Evolutionary conservation across 2,113 vertebrate species (phyloP), one percentile per base, ranked within the genome.

Genomic region (Carollia perspicillata): DNA sequence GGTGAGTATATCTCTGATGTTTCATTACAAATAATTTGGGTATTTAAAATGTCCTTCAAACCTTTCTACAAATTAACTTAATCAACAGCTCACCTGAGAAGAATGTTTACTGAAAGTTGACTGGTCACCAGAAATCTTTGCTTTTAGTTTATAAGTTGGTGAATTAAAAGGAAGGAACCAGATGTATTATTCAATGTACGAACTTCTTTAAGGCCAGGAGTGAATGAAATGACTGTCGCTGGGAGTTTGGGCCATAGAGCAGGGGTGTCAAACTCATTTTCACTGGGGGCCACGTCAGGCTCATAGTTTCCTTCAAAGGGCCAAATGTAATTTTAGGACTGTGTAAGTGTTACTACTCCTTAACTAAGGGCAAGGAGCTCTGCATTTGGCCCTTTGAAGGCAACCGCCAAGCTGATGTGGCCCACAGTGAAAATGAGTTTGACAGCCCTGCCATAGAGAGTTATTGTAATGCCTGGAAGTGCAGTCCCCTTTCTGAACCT

Each of bases 31-130:
- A 65, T 92, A 89, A 81, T 44, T n/a, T 16, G 47, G 20, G 6
- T 47, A 60, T 55, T 88, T 10, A n/a, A 87, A 90, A 44, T 90
- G 8, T 5, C 3, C 47, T 79, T 94, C 60, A 40, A 90, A 26
- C 49, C 14, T 77, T 47, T 49, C 28, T 51, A 51, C 44, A 22
- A 51, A 77, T 49, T 33, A 49, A n/a, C 47, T n/a, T 77, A 51
- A 77, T 79, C n/a, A 55, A 53, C 35, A 87, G 37, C 26, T 84
- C 18, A 58, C 35, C 30, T 66, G 35, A 69, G 37, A 88, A 69
- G 4, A 69, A 3, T 37, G 18, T 55, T 80, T 42, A 33, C 35
- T 47, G 33, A 90, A 86, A 7, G 11, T 14, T 66, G 17, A 30
- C 17, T 44, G 3, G 18, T 78, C 53, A 60, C 2, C 33, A 20